These are phyloP conservation scores for Daboia siamensis DNA, from an alignment of 2,113 vertebrate genomes.

Conservation along the genomic window DNA sequence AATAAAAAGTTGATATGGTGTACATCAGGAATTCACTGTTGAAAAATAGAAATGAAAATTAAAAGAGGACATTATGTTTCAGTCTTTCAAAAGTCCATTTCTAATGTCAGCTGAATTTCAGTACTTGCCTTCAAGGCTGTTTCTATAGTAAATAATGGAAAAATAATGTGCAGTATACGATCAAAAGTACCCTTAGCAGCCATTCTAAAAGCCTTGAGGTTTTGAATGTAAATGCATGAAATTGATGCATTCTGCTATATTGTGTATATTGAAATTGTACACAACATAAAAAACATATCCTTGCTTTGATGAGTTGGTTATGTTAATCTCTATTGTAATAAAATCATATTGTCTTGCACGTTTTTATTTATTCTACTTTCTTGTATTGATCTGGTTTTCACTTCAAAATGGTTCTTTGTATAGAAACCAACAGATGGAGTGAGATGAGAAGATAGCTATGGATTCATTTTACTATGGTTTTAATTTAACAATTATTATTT, in stretches of 20 bases:
- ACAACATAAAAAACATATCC: background rate
- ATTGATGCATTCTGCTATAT: background rate
- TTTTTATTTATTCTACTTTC: constrained; percentile 1
- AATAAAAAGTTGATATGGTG: background rate
- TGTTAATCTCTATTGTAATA: background rate
- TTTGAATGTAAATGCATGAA: background rate
- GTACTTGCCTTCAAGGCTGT: background rate
- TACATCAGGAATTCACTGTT: background rate
- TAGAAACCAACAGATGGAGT: background rate
- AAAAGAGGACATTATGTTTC: background rate
- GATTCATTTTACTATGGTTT: background rate
- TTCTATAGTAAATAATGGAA: background rate
- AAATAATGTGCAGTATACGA: background rate
- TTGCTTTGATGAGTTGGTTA: constrained; percentile 6
- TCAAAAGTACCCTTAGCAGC: background rate
- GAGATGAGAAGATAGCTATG: background rate
- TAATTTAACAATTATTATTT: background rate
- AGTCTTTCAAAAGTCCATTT: background rate
- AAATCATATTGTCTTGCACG: background rate
- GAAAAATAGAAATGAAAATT: background rate
- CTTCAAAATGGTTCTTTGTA: background rate
- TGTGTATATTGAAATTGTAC: background rate
- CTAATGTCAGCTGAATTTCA: background rate
- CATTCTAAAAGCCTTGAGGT: background rate
- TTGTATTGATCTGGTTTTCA: background rate